These are phyloP conservation scores for Polydrusus tereticollis DNA, from an alignment of 2,888 invertebrate genomes.

Conservation along the genomic window DNA sequence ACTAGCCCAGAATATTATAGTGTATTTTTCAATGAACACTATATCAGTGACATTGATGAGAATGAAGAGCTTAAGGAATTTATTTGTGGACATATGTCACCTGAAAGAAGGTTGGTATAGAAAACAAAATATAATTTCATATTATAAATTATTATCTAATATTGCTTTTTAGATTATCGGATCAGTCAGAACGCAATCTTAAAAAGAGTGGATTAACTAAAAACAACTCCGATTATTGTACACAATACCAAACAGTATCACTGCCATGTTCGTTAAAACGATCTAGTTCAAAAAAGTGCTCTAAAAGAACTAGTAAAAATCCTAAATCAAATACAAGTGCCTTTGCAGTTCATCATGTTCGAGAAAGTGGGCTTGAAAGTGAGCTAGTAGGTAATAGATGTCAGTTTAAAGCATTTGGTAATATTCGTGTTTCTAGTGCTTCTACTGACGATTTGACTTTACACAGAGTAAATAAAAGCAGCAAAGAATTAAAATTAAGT, in stretches of 20 bases:
- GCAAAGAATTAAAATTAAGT: not conserved
- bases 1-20: conserved; percentile 58
- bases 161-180: conserved; percentile 50
- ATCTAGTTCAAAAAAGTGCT: conserved; percentile 4
- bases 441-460: not conserved
- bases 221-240: conserved; percentile 13
- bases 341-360: not conserved
- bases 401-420: not conserved
- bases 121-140: no score
- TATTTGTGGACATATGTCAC: conserved; percentile 58
- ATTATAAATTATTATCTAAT: not conserved
- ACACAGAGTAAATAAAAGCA: not conserved
- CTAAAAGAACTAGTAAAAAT: conserved; percentile 23
- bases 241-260: conserved; percentile 28
- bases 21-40: conserved; percentile 64
- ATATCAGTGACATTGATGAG: conserved; percentile 66
- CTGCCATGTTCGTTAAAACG: conserved; percentile 42
- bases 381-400: not conserved
- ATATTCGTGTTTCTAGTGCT: not conserved
- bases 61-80: conserved; percentile 65
- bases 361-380: not conserved
- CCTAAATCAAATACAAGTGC: not conserved
- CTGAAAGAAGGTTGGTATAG: conserved; percentile 37
- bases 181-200: conserved; percentile 52
- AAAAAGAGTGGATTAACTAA: conserved; percentile 3